These are phyloP conservation scores for Phengaris arion DNA, from an alignment of 2,888 invertebrate species.

Conservation along the genomic window DNA sequence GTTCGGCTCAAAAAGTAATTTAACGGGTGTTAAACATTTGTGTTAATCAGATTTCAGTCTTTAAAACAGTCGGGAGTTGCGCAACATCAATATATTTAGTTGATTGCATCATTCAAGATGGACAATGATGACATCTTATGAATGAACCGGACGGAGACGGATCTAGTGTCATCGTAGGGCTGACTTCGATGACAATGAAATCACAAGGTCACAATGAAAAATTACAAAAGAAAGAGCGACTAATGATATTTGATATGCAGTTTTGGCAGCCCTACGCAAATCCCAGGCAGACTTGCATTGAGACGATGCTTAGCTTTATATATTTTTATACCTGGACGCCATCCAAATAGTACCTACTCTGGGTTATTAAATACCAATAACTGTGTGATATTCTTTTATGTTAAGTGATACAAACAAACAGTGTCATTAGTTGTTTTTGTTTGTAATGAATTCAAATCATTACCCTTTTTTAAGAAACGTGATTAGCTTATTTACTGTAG, in stretches of 20 bases:
- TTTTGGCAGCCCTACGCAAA: conserved; percentile 35
- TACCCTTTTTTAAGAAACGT: too few species aligned
- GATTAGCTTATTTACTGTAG: too few species aligned
- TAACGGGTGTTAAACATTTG: too few species aligned
- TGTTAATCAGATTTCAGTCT: too few species aligned
- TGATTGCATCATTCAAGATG: conserved; percentile 4
- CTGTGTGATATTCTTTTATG: conserved; percentile 37
- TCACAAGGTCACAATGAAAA: conserved; percentile 3
- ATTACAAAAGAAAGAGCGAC: background rate
- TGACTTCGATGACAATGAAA: conserved; percentile 9
- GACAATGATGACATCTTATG: background rate
- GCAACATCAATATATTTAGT: background rate
- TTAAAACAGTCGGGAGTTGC: too few species aligned
- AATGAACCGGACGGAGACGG: background rate
- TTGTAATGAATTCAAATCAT: background rate
- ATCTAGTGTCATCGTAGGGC: background rate
- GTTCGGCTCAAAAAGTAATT: too few species aligned
- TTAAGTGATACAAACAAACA: conserved; percentile 44
- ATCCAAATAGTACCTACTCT: conserved; percentile 68
- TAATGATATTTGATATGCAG: background rate
- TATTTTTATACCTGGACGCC: conserved; percentile 75
- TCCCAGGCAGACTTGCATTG: conserved; percentile 64
- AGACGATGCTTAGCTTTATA: conserved; percentile 63
- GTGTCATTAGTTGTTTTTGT: conserved; percentile 39
- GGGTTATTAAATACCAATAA: conserved; percentile 55